Percentiles rank a stretch among this genome's conserved stretches.
phyloP scores from a whole-genome alignment of 2,888 invertebrate genomes.

The Eupsilia transversa region DNA sequence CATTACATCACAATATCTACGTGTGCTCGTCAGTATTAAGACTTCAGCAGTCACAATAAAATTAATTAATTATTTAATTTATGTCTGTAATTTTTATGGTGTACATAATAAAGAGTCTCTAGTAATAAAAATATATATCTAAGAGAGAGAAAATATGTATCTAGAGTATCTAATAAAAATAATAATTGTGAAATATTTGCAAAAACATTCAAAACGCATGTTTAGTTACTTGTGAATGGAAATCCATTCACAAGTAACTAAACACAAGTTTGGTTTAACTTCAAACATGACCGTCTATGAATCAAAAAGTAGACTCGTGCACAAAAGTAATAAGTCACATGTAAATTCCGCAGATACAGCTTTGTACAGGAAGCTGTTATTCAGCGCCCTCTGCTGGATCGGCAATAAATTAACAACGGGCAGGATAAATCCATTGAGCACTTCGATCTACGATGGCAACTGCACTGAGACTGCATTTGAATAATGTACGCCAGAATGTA shows the following conservation, averaged over 20 bases:
- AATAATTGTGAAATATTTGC: not conserved
- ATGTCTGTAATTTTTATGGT: no score
- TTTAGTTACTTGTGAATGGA: no score
- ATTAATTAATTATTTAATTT: no score
- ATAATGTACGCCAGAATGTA: slow-evolving; percentile 76
- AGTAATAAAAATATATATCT: no score
- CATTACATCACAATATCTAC: not conserved
- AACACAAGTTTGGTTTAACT: not conserved
- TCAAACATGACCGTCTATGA: slow-evolving; percentile 3
- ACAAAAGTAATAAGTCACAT: slow-evolving; percentile 47
- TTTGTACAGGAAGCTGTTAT: slow-evolving; percentile 78
- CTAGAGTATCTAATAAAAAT: no score
- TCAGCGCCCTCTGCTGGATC: slow-evolving; percentile 80
- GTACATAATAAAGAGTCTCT: no score
- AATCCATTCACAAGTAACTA: not conserved
- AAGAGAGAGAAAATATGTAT: no score
- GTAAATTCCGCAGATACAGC: slow-evolving; percentile 55
- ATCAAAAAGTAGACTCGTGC: slow-evolving; percentile 25
- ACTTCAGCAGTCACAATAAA: not conserved
- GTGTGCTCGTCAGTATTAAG: no score
- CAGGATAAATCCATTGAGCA: slow-evolving; percentile 84
- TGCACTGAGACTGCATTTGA: slow-evolving; percentile 81
- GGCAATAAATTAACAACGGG: slow-evolving; percentile 84
- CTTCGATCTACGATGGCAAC: slow-evolving; percentile 79
- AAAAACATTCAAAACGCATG: not conserved